Percentiles rank a stretch among this genome's conserved stretches.
These are phyloP conservation scores for Manis crassicaudata DNA, from an alignment of 2,797 vertebrate species.

Conservation along the genomic window DNA sequence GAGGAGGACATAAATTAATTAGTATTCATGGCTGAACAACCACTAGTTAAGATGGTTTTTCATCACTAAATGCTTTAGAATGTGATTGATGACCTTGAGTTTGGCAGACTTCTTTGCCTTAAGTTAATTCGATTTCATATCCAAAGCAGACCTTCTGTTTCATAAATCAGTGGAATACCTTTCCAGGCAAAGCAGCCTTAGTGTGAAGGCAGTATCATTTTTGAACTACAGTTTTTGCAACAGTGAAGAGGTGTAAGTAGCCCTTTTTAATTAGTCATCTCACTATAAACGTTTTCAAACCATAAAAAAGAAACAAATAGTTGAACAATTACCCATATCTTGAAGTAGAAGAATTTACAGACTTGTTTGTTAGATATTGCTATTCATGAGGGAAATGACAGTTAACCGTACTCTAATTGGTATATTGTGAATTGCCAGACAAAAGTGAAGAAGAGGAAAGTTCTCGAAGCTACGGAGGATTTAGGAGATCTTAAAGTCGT, in stretches of 20 bases:
- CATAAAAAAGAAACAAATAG: background rate
- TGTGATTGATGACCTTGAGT: background rate
- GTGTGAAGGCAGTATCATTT: conserved; percentile 3
- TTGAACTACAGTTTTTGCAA: background rate
- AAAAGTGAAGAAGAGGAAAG: conserved; percentile 8
- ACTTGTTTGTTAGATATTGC: conserved; percentile 22
- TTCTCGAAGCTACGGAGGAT: conserved; percentile 10
- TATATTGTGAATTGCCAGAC: background rate
- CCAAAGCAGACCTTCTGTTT: background rate
- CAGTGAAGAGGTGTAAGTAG: background rate
- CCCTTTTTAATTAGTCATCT: conserved; percentile 11
- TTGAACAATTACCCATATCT: background rate
- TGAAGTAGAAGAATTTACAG: conserved; percentile 42
- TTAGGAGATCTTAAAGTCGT: background rate
- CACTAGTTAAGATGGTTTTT: background rate
- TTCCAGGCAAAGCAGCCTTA: background rate
- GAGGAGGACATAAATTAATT: conserved; percentile 38
- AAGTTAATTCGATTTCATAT: conserved; percentile 44
- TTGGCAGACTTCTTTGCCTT: conserved; percentile 5
- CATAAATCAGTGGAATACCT: conserved; percentile 13
- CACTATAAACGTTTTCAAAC: background rate
- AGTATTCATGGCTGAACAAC: background rate
- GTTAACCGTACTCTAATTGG: background rate
- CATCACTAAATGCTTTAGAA: conserved; percentile 28
- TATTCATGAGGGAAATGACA: background rate